phyloP scores from a whole-genome alignment of 2,888 invertebrate genomes.

The Morpho deidamia region DNA sequence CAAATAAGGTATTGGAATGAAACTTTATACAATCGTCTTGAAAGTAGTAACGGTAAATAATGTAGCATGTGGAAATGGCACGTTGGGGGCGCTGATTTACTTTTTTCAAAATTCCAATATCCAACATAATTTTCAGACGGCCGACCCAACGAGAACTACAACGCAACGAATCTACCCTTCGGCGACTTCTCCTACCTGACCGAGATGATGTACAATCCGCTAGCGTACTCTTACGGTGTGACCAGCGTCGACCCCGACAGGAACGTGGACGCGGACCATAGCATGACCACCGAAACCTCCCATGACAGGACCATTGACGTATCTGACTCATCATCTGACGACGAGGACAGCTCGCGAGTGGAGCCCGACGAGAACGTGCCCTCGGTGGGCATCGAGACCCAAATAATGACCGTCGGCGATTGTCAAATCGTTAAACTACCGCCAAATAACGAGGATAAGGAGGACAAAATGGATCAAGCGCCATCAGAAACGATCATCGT shows the following conservation, averaged over 20 bases:
- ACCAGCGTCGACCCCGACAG: constrained; percentile 57
- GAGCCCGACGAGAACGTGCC: constrained; percentile 58
- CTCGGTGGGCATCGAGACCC: constrained; percentile 55
- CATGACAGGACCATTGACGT: constrained; percentile 67
- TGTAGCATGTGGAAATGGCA: neutral
- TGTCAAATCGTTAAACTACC: constrained; percentile 72
- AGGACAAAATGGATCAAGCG: constrained; percentile 41
- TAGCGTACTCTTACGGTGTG: constrained; percentile 57
- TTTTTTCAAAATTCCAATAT: neutral
- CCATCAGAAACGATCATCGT: constrained; percentile 36
- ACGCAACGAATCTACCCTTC: constrained; percentile 73
- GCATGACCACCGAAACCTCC: constrained; percentile 38
- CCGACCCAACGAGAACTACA: constrained; percentile 74
- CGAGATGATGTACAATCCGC: constrained; percentile 71
- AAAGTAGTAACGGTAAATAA: neutral
- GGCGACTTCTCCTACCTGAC: constrained; percentile 76
- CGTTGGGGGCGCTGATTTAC: neutral
- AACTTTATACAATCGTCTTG: neutral
- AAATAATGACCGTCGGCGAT: constrained; percentile 73
- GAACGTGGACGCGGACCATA: constrained; percentile 48
- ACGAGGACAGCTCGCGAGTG: constrained; percentile 50
- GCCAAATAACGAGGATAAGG: constrained; percentile 48
- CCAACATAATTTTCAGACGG: constrained; percentile 47
- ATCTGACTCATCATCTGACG: constrained; percentile 60
- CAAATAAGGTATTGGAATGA: neutral